Conservation (phyloP, 53 echinoderm and acorn worm genomes). For the Stichopus horrens region DNA sequence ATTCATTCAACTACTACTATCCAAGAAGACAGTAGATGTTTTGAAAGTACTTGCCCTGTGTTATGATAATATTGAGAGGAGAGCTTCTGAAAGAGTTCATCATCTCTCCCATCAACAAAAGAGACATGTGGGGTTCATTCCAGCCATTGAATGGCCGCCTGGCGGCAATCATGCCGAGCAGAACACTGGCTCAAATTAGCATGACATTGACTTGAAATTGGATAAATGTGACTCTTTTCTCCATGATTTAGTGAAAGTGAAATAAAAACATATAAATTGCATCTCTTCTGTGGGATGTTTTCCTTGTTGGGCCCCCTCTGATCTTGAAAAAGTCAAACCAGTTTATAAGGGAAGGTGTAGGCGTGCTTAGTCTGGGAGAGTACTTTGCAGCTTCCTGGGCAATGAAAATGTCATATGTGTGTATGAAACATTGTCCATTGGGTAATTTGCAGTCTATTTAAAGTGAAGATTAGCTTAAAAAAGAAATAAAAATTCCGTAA, state of each 20-base stretch:
- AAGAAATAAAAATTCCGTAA: no score
- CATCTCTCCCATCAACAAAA: not conserved
- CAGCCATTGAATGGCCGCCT: not conserved
- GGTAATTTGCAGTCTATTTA: no score
- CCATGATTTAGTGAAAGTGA: not conserved
- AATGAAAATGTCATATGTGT: no score
- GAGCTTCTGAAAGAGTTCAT: not conserved
- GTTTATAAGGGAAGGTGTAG: not conserved
- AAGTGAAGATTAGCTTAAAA: no score
- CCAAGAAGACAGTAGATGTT: not conserved
- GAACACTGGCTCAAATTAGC: conserved; percentile 21
- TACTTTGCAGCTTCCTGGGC: no score
- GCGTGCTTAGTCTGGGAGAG: no score
- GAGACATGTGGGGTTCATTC: conserved; percentile 29
- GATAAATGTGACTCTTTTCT: conserved; percentile 5
- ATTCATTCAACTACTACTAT: conserved; percentile 2
- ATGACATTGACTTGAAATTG: conserved; percentile 30
- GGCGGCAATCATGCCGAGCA: conserved; percentile 1
- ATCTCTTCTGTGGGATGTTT: not conserved
- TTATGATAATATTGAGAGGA: not conserved
- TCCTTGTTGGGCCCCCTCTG: no score
- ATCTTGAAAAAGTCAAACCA: not conserved
- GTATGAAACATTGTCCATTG: no score
- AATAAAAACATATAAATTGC: not conserved
- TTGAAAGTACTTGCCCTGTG: not conserved